Evolutionary conservation across 2,888 invertebrate species (phyloP), one percentile per base, ranked within the genome.

Genomic region (Eurois occulta): DNA sequence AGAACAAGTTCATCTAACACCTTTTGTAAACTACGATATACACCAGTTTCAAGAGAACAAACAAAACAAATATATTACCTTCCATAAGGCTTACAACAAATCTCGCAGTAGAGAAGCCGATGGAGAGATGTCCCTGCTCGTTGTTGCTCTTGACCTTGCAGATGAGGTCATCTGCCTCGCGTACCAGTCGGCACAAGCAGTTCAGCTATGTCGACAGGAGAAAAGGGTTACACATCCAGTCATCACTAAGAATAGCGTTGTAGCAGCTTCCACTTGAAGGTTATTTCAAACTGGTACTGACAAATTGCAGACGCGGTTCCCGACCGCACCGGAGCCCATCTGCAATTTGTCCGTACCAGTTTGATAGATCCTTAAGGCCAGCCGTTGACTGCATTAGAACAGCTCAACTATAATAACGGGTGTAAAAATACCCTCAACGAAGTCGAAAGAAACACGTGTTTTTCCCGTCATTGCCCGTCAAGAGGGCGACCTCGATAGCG

Each of bases 81-180:
- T 92, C 93, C 96, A 96, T 96, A 52, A 96, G 83, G 75, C 93
- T 94, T n/a, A 92, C 35, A 0, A 95, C 93, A 65, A 93, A 94
- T 92, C 96, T 90, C 3, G 96, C 96, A 0, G 95, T 94, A 2
- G 96, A 90, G 85, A 95, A 96, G 0, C 96, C 96, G 38, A 95
- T 94, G 32, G 96, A 96, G 16, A 96, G 92, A 60, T 95, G 95
- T 0, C 94, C 96, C 82, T 95, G 95, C 72, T 94, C 95, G 83
- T 92, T 91, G 90, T 96, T 95, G 77, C 93, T 91, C 91, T 96
- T 96, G 77, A 95, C 95, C 72, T 88, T 92, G 86, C 96, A 95
- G 81, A 96, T 95, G 32, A 96, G 93, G 71, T 96, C 95, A 81
- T 96, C 96, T 0, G 95, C 96, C 60, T 96, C 96, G 0, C 96